Evolutionary conservation across 2,113 vertebrate species (phyloP).

Genomic region (Paratilapia polleni): DNA sequence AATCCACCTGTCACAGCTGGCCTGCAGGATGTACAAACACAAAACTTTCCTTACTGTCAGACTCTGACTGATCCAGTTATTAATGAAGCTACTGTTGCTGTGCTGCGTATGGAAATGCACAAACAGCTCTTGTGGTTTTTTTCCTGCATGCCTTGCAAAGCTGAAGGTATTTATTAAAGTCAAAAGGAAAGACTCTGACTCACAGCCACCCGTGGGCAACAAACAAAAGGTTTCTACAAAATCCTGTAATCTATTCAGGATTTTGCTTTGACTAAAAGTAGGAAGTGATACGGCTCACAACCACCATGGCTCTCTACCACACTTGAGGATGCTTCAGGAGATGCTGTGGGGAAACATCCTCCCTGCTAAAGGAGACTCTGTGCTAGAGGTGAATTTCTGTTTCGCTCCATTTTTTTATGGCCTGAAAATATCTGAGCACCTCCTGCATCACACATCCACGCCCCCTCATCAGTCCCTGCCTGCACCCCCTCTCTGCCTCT

Average conservation of each 20-base stretch:
- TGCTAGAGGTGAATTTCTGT: not conserved
- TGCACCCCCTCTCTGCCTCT: too few relatives aligned
- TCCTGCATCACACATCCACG: not conserved
- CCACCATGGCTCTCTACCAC: too few relatives aligned
- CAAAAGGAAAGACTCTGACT: not conserved
- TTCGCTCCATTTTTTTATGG: not conserved
- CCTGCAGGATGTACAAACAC: not conserved
- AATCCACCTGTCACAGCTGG: not conserved
- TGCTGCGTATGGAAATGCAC: not conserved
- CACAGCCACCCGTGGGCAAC: not conserved
- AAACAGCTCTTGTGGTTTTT: rapidly evolving
- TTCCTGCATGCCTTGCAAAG: not conserved
- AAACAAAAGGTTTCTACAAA: not conserved
- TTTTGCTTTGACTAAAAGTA: too few relatives aligned
- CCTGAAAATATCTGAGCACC: not conserved
- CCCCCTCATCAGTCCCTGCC: not conserved
- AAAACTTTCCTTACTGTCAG: not conserved
- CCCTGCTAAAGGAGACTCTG: not conserved
- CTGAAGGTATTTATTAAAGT: not conserved
- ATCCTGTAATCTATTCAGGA: not conserved
- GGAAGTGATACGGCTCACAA: too few relatives aligned
- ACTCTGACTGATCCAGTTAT: not conserved
- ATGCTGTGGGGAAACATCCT: too few relatives aligned
- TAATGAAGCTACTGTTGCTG: too few relatives aligned
- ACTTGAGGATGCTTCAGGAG: not conserved